Conservation (phyloP, 2,113 vertebrate genomes). For the Coptodon bakossiorum region DNA sequence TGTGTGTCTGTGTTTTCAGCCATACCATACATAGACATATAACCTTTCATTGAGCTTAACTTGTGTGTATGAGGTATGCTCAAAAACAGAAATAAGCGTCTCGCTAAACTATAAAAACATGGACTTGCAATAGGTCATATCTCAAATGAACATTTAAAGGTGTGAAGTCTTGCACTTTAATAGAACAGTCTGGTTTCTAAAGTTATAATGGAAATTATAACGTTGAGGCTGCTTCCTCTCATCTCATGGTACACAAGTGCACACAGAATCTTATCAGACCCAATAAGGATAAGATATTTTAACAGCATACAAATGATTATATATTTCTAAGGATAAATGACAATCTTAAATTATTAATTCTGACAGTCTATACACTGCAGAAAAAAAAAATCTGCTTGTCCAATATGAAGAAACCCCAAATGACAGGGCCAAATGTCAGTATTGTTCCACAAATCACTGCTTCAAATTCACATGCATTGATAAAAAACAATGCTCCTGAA, state of each 20-base stretch:
- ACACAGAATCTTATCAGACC: neutral
- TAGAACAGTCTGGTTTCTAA: neutral
- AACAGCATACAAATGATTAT: no score
- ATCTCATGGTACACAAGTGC: neutral
- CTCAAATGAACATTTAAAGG: neutral
- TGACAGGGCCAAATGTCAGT: no score
- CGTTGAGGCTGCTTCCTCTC: neutral
- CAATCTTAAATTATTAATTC: no score
- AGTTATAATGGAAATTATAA: neutral
- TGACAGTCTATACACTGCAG: no score
- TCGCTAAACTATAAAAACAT: accelerated
- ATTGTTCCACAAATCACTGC: no score
- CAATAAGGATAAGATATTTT: no score
- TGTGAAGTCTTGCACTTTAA: neutral
- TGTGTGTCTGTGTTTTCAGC: neutral
- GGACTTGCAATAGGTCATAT: neutral
- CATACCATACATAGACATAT: neutral
- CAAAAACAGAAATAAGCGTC: neutral
- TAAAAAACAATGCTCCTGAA: no score
- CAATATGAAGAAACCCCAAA: no score
- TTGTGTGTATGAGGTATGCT: neutral
- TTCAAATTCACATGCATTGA: no score
- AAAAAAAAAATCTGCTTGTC: no score
- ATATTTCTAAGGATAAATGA: no score
- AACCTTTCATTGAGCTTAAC: neutral